Conservation (phyloP, 92 coral and sea anemone species). For the Actinernus sp. region DNA sequence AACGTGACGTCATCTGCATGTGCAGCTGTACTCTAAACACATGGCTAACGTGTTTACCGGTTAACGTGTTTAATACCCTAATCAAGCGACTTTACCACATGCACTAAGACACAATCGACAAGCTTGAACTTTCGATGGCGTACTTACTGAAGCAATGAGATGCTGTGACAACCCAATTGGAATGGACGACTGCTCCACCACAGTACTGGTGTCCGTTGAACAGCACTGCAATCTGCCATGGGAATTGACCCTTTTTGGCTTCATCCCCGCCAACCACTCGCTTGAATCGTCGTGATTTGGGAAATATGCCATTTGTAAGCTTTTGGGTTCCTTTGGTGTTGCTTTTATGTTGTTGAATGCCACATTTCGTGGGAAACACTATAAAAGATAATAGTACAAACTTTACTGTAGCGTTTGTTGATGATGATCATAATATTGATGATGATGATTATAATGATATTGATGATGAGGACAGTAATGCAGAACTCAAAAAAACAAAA, state of each 20-base stretch:
- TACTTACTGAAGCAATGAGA: conserved; percentile 93
- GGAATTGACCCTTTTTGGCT: conserved; percentile 90
- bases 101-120: too few relatives aligned
- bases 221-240: conserved; percentile 90
- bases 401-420: neutral
- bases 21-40: too few relatives aligned
- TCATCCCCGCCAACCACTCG: conserved; percentile 82
- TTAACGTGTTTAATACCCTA: too few relatives aligned
- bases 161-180: conserved; percentile 78
- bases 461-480: too few relatives aligned
- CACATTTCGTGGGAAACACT: conserved; percentile 40
- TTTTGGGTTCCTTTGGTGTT: conserved; percentile 5
- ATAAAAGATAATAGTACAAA: neutral
- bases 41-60: too few relatives aligned
- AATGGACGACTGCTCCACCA: conserved; percentile 88
- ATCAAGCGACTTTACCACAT: too few relatives aligned
- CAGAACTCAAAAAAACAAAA: too few relatives aligned
- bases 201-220: conserved; percentile 83
- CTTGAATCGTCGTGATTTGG: conserved; percentile 28
- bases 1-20: too few relatives aligned
- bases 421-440: neutral
- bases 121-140: too few relatives aligned
- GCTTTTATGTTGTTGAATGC: neutral
- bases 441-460: too few relatives aligned
- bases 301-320: neutral